Evolutionary conservation across 2,113 vertebrate species (phyloP).

Genomic region (Mirounga angustirostris): DNA sequence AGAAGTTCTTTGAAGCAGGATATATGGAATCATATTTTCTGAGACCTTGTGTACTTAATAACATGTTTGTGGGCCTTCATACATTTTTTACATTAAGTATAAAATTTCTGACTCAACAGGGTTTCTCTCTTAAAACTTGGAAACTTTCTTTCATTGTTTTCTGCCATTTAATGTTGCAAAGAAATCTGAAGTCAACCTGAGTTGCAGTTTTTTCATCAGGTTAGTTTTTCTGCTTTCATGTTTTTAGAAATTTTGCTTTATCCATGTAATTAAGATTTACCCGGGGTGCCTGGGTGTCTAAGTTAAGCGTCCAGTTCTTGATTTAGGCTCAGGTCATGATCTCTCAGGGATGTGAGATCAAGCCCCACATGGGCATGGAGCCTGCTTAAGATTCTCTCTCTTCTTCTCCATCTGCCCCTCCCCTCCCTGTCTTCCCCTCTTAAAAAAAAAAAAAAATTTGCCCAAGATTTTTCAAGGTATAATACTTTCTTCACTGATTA

Average conservation of each 20-base stretch:
- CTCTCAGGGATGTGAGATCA: background rate
- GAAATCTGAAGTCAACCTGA: background rate
- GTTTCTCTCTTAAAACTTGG: conserved; percentile 30
- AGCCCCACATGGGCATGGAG: background rate
- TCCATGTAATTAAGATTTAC: background rate
- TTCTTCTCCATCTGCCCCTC: background rate
- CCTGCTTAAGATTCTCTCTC: background rate
- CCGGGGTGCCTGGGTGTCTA: background rate
- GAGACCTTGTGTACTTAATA: background rate
- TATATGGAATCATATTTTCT: background rate
- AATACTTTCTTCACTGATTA: background rate
- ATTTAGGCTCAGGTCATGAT: background rate
- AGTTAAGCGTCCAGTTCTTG: background rate
- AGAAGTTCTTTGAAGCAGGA: background rate
- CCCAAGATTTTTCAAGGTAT: background rate
- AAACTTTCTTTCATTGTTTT: background rate
- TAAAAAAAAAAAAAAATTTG: background rate
- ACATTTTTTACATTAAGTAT: background rate
- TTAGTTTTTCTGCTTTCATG: background rate
- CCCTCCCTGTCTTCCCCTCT: background rate
- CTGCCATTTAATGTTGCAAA: conserved; percentile 3
- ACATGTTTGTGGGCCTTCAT: background rate
- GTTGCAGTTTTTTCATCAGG: background rate
- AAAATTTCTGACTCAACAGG: background rate
- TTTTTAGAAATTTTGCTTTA: background rate